A percentile compares a stretch with the other conserved stretches of the same genome.
These are phyloP conservation scores for Fistularia commersonii DNA, from an alignment of 2,797 vertebrate genomes.

Conservation along the genomic window DNA sequence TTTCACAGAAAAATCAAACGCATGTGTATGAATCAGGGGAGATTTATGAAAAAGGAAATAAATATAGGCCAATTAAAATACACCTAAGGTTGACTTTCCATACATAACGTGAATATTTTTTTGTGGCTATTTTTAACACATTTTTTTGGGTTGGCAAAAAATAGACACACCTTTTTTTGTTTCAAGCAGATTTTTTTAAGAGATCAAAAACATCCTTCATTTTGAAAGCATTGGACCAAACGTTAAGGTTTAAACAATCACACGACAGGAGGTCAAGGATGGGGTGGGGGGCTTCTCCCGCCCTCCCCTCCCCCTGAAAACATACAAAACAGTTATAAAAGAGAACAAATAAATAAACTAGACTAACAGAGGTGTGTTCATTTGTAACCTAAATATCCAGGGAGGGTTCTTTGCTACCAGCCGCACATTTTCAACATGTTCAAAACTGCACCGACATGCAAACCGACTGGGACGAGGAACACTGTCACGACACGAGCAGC, in stretches of 20 bases:
- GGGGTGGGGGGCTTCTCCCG: no score
- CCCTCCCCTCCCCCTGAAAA: conserved; percentile 53
- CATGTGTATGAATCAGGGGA: no score
- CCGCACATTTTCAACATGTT: conserved; percentile 49
- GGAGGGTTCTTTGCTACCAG: conserved; percentile 51
- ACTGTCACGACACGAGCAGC: conserved; percentile 45
- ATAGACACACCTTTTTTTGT: conserved; percentile 11
- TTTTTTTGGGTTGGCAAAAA: neutral
- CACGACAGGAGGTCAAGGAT: conserved; percentile 43
- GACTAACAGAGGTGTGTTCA: conserved; percentile 29
- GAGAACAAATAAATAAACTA: conserved; percentile 38
- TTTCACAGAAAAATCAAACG: no score
- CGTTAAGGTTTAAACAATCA: conserved; percentile 40
- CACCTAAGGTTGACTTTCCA: no score
- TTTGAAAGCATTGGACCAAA: conserved; percentile 50
- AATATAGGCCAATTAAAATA: no score
- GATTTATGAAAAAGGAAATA: no score
- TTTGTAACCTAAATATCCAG: conserved; percentile 38
- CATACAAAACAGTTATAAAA: conserved; percentile 67
- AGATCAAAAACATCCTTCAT: conserved; percentile 53
- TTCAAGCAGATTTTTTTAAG: conserved; percentile 49
- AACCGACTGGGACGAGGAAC: conserved; percentile 45
- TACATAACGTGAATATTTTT: no score
- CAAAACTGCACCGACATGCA: conserved; percentile 67
- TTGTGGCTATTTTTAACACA: no score